Conservation (phyloP, 2,113 vertebrate species). For the Scortum barcoo region DNA sequence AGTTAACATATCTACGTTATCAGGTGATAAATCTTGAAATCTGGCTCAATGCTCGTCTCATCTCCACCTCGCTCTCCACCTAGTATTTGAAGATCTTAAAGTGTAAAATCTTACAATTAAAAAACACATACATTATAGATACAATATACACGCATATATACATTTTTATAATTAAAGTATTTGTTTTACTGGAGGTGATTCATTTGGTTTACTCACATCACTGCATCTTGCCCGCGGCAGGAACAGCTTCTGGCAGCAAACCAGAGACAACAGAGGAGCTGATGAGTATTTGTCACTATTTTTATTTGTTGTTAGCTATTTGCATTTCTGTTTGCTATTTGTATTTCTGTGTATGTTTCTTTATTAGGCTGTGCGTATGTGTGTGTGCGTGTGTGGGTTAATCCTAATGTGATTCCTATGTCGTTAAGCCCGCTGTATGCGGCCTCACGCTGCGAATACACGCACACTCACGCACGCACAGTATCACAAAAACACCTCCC, state of each 20-base stretch:
- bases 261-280: constrained; percentile 8
- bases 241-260: constrained; percentile 43
- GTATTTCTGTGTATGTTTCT: constrained; percentile 36
- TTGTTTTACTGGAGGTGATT: constrained; percentile 31
- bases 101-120: not conserved
- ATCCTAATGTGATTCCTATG: constrained; percentile 47
- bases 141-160: too few relatives aligned
- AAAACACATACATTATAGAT: not conserved
- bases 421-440: too few relatives aligned
- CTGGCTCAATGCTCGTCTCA: not conserved
- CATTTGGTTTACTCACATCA: constrained; percentile 9
- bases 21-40: not conserved
- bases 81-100: not conserved
- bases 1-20: not conserved
- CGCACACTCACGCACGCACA: not conserved
- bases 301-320: constrained; percentile 21
- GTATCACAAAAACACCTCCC: constrained; percentile 19
- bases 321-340: constrained; percentile 33
- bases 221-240: constrained; percentile 14
- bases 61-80: not conserved
- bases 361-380: not conserved
- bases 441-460: constrained; percentile 45
- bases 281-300: constrained; percentile 12
- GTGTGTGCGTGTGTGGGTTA: constrained; percentile 18
- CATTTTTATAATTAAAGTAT: constrained; percentile 9